phyloP scores from a whole-genome alignment of 2,113 vertebrate genomes.

The Ranitomeya imitator region DNA sequence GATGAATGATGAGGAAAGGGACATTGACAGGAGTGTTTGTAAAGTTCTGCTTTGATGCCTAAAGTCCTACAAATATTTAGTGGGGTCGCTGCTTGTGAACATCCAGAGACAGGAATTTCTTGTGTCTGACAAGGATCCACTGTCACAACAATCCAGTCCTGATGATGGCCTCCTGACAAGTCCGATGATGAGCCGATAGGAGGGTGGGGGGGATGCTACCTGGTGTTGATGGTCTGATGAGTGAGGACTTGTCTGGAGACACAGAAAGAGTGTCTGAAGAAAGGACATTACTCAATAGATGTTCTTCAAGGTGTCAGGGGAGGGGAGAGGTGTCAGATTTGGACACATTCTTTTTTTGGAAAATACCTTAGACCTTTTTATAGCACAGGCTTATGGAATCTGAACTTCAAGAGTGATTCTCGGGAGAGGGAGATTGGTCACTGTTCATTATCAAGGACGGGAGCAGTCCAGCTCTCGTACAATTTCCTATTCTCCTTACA shows the following conservation, averaged over 20 bases:
- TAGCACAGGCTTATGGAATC: not conserved
- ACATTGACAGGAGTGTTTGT: slow-evolving; percentile 16
- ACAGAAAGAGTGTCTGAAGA: slow-evolving; percentile 1
- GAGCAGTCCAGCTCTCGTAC: too few species aligned
- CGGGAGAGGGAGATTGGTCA: too few species aligned
- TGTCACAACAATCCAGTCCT: slow-evolving; percentile 50
- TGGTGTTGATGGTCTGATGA: slow-evolving; percentile 38
- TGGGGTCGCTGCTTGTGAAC: not conserved
- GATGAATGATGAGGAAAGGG: not conserved
- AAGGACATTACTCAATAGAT: not conserved
- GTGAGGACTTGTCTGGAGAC: slow-evolving; percentile 37
- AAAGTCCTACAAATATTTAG: slow-evolving; percentile 31
- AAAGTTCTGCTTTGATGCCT: slow-evolving; percentile 43
- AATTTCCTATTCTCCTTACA: too few species aligned
- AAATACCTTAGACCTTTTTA: not conserved
- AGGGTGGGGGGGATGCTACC: not conserved
- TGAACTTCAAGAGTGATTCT: not conserved
- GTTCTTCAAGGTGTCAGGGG: slow-evolving; percentile 1
- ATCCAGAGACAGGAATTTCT: slow-evolving; percentile 25
- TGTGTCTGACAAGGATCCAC: slow-evolving; percentile 27
- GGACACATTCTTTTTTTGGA: not conserved
- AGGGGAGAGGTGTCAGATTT: not conserved
- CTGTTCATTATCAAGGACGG: too few species aligned
- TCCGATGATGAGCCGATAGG: not conserved
- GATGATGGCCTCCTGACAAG: slow-evolving; percentile 36